Conservation (phyloP, 2,113 vertebrate genomes). For the Tachycineta bicolor region DNA sequence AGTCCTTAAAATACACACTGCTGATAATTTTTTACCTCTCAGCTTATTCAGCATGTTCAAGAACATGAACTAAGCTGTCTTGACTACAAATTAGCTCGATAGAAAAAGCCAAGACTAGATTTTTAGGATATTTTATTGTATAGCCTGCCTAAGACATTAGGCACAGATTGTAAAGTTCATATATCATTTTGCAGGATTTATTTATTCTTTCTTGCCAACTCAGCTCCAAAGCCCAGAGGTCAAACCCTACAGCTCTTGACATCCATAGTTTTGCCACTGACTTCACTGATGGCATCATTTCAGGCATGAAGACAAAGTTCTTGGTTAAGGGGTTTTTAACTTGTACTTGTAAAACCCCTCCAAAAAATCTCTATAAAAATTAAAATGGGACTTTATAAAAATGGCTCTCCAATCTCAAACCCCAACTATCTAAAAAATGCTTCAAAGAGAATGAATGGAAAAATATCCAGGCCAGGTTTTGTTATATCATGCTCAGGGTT, state of each 20-base stretch:
- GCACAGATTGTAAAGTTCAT: constrained; percentile 7
- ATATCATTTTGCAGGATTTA: constrained; percentile 36
- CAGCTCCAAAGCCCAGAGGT: constrained; percentile 20
- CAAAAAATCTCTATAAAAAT: neutral
- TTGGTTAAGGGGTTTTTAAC: neutral
- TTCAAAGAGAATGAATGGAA: neutral
- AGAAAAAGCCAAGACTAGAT: neutral
- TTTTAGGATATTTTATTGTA: constrained; percentile 29
- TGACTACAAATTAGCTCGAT: neutral
- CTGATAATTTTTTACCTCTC: neutral
- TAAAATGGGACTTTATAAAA: neutral
- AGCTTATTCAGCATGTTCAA: constrained; percentile 16
- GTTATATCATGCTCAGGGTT: neutral
- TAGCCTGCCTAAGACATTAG: neutral
- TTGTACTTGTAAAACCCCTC: neutral
- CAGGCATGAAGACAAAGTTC: neutral
- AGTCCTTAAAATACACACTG: neutral
- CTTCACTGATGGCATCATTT: constrained; percentile 42
- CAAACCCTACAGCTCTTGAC: constrained; percentile 1
- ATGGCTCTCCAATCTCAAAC: neutral
- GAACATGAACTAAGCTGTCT: neutral
- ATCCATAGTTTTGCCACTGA: constrained; percentile 15
- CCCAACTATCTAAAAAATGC: neutral
- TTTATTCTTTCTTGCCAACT: constrained; percentile 31
- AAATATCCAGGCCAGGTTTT: neutral